Percentiles rank a stretch among this genome's conserved stretches.
Conservation (phyloP, 2,888 invertebrate genomes). For the Margaritifera margaritifera region DNA sequence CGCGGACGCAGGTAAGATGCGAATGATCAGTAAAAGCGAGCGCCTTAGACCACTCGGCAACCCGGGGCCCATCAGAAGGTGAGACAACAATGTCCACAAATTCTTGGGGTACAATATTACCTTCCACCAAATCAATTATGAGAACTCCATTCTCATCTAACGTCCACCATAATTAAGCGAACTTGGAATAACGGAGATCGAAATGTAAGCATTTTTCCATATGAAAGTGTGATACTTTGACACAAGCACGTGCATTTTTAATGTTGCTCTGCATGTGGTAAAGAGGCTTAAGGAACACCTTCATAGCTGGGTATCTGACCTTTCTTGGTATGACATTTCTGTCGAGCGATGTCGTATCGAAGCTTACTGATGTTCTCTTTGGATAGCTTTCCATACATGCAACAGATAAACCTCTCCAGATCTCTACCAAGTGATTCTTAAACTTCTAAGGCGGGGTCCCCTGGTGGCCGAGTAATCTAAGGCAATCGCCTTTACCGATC, state of each 20-base stretch:
- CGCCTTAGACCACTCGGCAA: no score
- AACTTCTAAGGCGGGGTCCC: no score
- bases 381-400: constrained; percentile 10
- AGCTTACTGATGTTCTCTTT: constrained; percentile 13
- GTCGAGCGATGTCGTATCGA: constrained; percentile 6
- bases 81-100: not conserved
- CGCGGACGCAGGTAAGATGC: no score
- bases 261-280: constrained; percentile 18
- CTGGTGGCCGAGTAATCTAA: no score
- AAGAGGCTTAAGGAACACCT: constrained; percentile 23
- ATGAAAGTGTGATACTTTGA: constrained; percentile 27
- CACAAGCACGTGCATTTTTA: constrained; percentile 20
- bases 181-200: constrained; percentile 8
- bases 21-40: no score
- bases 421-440: no score
- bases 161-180: constrained; percentile 14
- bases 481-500: no score
- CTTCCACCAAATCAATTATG: not conserved
- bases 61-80: no score
- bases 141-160: not conserved
- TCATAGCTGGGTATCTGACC: constrained; percentile 1
- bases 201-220: constrained; percentile 16
- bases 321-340: constrained; percentile 7
- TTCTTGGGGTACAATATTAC: constrained; percentile 2
- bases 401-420: constrained; percentile 12